Percentiles rank a stretch among this genome's conserved stretches.
Evolutionary conservation across 2,888 invertebrate genomes (phyloP).

Genomic region (Operophtera brumata): DNA sequence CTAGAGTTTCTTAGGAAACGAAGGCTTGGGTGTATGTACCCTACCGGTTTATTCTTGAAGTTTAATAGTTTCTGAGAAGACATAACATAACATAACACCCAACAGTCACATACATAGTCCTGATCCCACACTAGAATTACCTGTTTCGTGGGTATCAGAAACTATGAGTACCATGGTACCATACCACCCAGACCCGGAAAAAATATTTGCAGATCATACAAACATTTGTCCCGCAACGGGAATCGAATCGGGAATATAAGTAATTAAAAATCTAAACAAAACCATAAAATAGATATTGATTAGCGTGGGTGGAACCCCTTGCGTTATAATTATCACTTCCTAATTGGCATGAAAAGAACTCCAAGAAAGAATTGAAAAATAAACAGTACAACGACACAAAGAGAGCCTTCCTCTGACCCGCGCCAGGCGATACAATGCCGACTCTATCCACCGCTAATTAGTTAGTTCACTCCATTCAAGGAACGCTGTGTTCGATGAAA

Average conservation of each 20-base stretch:
- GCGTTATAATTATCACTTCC: slow-evolving; percentile 56
- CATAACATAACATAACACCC: too few species aligned
- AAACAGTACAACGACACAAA: slow-evolving; percentile 68
- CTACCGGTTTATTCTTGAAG: too few species aligned
- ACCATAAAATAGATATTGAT: slow-evolving; percentile 49
- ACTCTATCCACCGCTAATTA: slow-evolving; percentile 71
- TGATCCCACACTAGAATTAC: too few species aligned
- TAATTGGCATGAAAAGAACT: slow-evolving; percentile 57
- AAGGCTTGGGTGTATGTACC: too few species aligned
- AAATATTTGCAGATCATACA: too few species aligned
- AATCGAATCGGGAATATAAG: background rate
- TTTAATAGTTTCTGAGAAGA: too few species aligned
- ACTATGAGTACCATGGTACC: too few species aligned
- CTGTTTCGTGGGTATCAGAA: too few species aligned
- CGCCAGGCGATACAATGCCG: slow-evolving; percentile 57
- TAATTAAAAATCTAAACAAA: slow-evolving; percentile 23
- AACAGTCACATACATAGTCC: too few species aligned
- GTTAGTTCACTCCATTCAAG: slow-evolving; percentile 65
- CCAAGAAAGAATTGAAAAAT: slow-evolving; percentile 63
- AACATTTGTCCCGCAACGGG: too few species aligned
- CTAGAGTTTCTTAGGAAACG: too few species aligned
- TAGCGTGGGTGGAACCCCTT: slow-evolving; percentile 40
- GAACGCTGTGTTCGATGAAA: slow-evolving; percentile 56
- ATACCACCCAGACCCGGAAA: too few species aligned
- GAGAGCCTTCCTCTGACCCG: slow-evolving; percentile 67